Evolutionary conservation across 2,113 vertebrate genomes (phyloP).

Genomic region (Tor tambroides): DNA sequence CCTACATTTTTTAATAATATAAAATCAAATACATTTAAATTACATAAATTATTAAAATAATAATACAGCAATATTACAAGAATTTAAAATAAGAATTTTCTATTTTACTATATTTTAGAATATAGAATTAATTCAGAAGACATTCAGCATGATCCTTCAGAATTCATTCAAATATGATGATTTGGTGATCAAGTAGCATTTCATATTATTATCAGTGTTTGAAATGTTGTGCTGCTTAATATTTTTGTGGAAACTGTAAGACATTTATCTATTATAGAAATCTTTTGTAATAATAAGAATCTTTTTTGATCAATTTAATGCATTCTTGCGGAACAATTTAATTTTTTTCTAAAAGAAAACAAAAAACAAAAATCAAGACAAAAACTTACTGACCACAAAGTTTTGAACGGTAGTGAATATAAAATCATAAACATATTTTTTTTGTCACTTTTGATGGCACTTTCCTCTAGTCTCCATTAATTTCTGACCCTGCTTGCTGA

Average conservation of each 20-base stretch:
- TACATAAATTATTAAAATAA: too few species aligned
- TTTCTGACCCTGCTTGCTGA: conserved; percentile 19
- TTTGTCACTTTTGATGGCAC: neutral
- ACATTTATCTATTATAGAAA: neutral
- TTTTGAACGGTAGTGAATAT: neutral
- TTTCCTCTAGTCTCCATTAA: neutral
- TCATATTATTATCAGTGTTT: neutral
- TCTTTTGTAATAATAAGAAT: neutral
- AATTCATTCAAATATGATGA: neutral
- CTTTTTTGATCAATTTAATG: neutral
- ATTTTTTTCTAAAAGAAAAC: neutral
- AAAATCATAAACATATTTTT: neutral
- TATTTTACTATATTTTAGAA: too few species aligned
- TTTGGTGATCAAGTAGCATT: neutral
- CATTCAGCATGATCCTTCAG: neutral
- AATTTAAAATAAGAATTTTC: too few species aligned
- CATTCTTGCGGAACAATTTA: neutral
- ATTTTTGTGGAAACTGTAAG: neutral
- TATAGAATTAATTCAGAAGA: too few species aligned
- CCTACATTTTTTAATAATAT: too few species aligned
- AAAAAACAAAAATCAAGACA: too few species aligned
- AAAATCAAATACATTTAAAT: too few species aligned
- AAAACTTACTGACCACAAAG: too few species aligned
- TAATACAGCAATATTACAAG: too few species aligned
- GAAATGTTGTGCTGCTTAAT: neutral